phyloP scores from a whole-genome alignment of 2,797 vertebrate genomes.

The Liasis olivaceus region DNA sequence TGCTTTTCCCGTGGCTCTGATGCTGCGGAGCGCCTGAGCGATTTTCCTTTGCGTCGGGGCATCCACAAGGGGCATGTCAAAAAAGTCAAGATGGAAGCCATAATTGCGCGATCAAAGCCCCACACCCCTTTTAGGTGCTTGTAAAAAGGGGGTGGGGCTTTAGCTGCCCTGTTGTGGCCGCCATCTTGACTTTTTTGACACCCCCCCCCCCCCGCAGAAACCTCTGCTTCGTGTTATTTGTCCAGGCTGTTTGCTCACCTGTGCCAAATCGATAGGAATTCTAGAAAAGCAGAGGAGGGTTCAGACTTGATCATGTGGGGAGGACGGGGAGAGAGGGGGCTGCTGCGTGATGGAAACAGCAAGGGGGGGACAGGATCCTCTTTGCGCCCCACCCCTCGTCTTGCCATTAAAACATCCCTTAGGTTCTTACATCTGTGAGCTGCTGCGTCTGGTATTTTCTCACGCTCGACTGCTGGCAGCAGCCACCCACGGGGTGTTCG shows the following conservation, averaged over 20 bases:
- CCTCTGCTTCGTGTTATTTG: not conserved
- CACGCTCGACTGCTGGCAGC: conserved; percentile 75
- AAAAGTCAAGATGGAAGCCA: not conserved
- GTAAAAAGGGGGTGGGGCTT: not conserved
- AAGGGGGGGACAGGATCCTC: no score
- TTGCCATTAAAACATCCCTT: conserved; percentile 66
- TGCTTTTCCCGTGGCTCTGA: not conserved
- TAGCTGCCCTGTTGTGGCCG: not conserved
- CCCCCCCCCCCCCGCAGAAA: fast-evolving
- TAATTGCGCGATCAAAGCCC: not conserved
- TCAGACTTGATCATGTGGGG: no score
- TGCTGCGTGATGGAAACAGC: not conserved
- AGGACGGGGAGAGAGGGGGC: not conserved
- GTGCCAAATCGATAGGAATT: not conserved
- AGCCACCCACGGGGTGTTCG: conserved; percentile 52
- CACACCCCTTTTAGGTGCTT: no score
- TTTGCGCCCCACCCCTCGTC: not conserved
- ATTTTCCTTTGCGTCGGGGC: not conserved
- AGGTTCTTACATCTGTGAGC: conserved; percentile 56
- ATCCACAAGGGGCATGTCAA: not conserved
- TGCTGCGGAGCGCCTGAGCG: fast-evolving
- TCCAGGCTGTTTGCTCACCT: not conserved
- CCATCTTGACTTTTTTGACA: not conserved
- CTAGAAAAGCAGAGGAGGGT: not conserved
- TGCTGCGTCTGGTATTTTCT: conserved; percentile 72